Evolutionary conservation across 2,113 vertebrate genomes (phyloP), one percentile per base, ranked within the genome.

Genomic region (Austrofundulus limnaeus): DNA sequence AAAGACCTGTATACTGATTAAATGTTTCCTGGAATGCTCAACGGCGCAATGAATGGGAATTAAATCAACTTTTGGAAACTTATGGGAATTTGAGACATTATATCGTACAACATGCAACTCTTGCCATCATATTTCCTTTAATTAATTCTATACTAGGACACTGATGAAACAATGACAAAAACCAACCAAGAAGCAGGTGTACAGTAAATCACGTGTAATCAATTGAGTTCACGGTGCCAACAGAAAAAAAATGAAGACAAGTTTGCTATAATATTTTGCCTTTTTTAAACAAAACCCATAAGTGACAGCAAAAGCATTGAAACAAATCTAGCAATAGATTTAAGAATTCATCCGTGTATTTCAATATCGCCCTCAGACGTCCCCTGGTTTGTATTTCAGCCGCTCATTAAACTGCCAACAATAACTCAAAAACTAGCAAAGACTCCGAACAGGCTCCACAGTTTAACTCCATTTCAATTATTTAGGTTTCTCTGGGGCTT

Each of bases 311-410:
- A 50, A 66, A 60, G 39, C 45, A 47, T 21, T 57, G 73, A 84
- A 85, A 80, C 84, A 21, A 66, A 59, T 87, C 62, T 75, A 49
- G 39, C 64, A 55, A 46, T 72, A 61, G 63, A 59, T 77, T 66
- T 66, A 46, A 58, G 65, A 46, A 49, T 70, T 58, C 55, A 56
- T 71, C 24, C 38, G 45, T 65, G 49, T 43, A 75, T 58, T 69
- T 85, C 75, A 71, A 86, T 82, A 79, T 81, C 71, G 68, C 75
- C 78, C 70, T 64, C 75, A 72, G 66, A 61, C 63, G 11, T 84
- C 78, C 67, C 69, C 85, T 91, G 87, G 82, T 86, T 89, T 82
- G 68, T 78, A 81, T 90, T 87, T 89, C 73, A 89, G 84, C 75
- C 72, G 67, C 70, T 91, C 71, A 72, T 88, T 80, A 90, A 86